Base-by-base conservation (phyloP, 2,113 vertebrate genomes). In the Acanthochromis polyacanthus region DNA sequence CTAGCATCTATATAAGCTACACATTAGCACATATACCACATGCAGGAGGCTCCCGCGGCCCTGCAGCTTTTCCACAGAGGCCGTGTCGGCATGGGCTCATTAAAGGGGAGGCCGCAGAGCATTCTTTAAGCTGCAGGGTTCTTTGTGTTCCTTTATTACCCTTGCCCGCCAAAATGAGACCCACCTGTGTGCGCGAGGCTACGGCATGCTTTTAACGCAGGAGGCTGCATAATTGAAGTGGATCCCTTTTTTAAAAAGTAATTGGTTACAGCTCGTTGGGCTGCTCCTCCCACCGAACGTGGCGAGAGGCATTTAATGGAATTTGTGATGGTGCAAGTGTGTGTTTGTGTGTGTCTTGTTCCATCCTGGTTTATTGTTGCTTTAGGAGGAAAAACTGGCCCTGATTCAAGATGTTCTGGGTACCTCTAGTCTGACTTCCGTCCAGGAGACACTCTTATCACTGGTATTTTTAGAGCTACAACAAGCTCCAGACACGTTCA, bases 241-340 rank as follows among this genome's bases (percentile, higher is more conserved):
- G 85, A 83, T 77, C 59, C 69, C 70, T 36, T 50, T 77, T 78
- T 74, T 81, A 80, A 73, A 79, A 52, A n/a, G 17, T 90, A 89
- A 94, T 93, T 91, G 90, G 90, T 89, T 86, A 87, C 92, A 92
- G 92, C 88, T 89, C 84, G n/a, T 91, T 86, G 62, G 79, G 74
- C 79, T 46, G 80, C 79, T 87, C 88, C 80, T 81, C 79, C 81
- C 61, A 50, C 79, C 4, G 79, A 80, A 76, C 23, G 82, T 87
- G 79, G 84, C 77, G 23, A 53, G 68, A 80, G 46, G 61, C 11
- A 0, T 75, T 19, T 71, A 80, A 73, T 11, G 64, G 76, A 36
- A 73, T 71, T 50, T 1, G 59, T 28, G 53, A 28, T 23, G 61
- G 45, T 61, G 55, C 23, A 2, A 43, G 50, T 17, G 1, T 14